Evolutionary conservation across 2,797 vertebrate species (phyloP).

Genomic region (Pseudomugil tenellus): DNA sequence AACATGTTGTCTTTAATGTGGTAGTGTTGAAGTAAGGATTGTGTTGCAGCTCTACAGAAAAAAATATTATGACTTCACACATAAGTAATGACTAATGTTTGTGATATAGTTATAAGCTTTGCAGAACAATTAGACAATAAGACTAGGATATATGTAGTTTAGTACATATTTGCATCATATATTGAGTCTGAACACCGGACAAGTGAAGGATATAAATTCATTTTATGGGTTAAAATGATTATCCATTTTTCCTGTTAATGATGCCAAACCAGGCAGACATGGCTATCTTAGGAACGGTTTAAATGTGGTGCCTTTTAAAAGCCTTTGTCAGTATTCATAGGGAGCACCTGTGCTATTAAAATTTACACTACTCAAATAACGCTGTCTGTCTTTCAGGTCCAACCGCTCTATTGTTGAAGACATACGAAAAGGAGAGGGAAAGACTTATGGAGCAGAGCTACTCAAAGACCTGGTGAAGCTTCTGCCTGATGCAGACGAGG

Average conservation of each 20-base stretch:
- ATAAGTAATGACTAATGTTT: background rate
- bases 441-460: conserved; percentile 88
- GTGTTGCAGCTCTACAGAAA: background rate
- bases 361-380: conserved; percentile 16
- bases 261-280: background rate
- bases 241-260: background rate
- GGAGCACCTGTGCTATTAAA: conserved; percentile 45
- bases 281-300: conserved; percentile 6
- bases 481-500: conserved; percentile 94
- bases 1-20: background rate
- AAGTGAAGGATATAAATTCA: background rate
- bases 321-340: conserved; percentile 10
- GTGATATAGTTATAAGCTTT: background rate
- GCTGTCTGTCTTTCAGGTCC: conserved; percentile 82
- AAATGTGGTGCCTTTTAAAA: conserved; percentile 18
- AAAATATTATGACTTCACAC: background rate
- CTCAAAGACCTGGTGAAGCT: conserved; percentile 95
- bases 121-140: background rate
- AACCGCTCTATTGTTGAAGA: conserved; percentile 93
- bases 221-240: background rate
- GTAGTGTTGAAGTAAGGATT: conserved; percentile 1
- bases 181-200: background rate
- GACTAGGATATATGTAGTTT: background rate
- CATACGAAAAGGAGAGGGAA: conserved; percentile 88
- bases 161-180: background rate